phyloP scores from a whole-genome alignment of 2,888 invertebrate species.

The Scaptomyza tumidula region DNA sequence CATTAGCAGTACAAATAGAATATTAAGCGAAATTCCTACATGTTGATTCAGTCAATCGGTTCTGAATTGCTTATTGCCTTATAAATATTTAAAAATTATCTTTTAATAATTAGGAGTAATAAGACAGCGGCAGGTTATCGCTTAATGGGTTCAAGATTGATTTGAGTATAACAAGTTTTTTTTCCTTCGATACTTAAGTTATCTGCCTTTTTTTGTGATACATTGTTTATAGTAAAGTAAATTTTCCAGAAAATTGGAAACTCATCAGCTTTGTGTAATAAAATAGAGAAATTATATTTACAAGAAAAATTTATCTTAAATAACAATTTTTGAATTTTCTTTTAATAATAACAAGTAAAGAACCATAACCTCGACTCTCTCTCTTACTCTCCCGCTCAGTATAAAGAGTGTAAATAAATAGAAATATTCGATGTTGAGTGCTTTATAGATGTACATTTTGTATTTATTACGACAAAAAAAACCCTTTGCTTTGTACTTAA shows the following conservation, averaged over 20 bases:
- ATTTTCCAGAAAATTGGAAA: no score
- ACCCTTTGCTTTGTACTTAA: neutral
- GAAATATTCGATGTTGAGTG: neutral
- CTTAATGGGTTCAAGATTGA: neutral
- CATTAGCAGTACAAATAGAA: slow-evolving; percentile 3
- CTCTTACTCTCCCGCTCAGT: no score
- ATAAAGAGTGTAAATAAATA: no score
- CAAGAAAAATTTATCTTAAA: no score
- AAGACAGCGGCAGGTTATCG: neutral
- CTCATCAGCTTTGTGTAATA: no score
- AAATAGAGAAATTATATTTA: no score
- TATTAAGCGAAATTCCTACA: neutral
- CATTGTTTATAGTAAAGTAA: neutral
- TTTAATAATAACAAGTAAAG: no score
- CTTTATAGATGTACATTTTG: neutral
- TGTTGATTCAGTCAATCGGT: neutral
- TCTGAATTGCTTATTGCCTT: neutral
- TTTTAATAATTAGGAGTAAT: neutral
- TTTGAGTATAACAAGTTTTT: neutral
- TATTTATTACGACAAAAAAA: neutral
- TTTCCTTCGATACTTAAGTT: neutral
- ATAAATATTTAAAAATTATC: slow-evolving; percentile 11
- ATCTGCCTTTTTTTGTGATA: neutral
- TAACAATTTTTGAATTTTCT: no score
- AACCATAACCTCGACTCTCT: no score